Percentiles rank a stretch among this genome's conserved stretches.
phyloP scores from a whole-genome alignment of 2,888 invertebrate species.

The Horisme vitalbata region DNA sequence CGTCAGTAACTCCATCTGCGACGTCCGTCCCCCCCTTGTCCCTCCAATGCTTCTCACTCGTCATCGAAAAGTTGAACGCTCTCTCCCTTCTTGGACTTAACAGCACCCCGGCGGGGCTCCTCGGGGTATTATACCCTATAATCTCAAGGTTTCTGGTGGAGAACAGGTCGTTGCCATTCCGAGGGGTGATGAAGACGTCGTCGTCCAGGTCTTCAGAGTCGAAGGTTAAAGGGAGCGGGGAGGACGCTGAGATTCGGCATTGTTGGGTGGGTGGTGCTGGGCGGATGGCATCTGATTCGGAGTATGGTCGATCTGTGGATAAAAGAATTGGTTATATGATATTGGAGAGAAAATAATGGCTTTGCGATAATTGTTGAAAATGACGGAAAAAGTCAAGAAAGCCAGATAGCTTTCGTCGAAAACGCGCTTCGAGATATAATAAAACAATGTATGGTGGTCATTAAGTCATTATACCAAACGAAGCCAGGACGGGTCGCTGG shows the following conservation, averaged over 20 bases:
- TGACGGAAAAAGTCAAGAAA: too few species aligned
- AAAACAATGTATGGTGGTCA: too few species aligned
- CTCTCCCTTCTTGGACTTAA: slow-evolving; percentile 70
- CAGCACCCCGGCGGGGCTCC: slow-evolving; percentile 71
- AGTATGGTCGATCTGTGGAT: slow-evolving; percentile 67
- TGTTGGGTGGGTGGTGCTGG: slow-evolving; percentile 49
- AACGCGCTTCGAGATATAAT: too few species aligned
- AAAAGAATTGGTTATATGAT: not conserved
- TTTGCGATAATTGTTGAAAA: too few species aligned
- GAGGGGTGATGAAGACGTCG: slow-evolving; percentile 70
- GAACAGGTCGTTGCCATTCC: slow-evolving; percentile 67
- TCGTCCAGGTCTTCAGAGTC: slow-evolving; percentile 70
- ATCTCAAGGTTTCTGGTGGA: slow-evolving; percentile 70
- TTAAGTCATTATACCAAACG: too few species aligned
- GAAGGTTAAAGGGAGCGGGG: slow-evolving; percentile 62
- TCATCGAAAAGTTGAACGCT: slow-evolving; percentile 68
- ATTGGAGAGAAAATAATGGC: too few species aligned
- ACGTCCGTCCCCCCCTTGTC: slow-evolving; percentile 76
- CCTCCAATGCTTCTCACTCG: slow-evolving; percentile 74
- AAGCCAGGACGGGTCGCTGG: too few species aligned
- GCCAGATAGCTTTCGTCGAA: too few species aligned
- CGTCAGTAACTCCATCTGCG: slow-evolving; percentile 57
- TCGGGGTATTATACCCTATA: slow-evolving; percentile 59
- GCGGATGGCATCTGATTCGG: slow-evolving; percentile 66
- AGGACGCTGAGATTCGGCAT: slow-evolving; percentile 66